Evolutionary conservation across 2,888 invertebrate genomes (phyloP).

Genomic region (Parascotia fuliginaria): DNA sequence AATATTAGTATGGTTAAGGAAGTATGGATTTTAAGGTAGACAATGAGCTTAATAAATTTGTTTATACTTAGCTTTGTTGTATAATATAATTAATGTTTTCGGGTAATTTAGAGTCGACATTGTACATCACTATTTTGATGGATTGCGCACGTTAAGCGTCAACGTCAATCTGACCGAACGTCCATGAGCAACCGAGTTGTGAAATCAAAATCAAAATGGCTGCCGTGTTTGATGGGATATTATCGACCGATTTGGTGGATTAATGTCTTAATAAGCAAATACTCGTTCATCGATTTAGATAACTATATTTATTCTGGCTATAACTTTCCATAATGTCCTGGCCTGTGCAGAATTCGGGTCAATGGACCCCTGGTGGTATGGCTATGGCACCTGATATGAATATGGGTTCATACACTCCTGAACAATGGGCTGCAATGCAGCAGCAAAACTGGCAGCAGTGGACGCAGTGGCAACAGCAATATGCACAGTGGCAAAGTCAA

Average conservation of each 20-base stretch:
- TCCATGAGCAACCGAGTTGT: neutral
- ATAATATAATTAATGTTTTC: neutral
- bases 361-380: constrained; percentile 67
- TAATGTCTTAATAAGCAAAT: neutral
- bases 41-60: too few relatives aligned
- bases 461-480: constrained; percentile 92
- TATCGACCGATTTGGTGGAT: constrained; percentile 6
- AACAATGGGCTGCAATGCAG: constrained; percentile 89
- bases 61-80: too few relatives aligned
- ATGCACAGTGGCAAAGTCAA: constrained; percentile 91
- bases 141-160: constrained; percentile 19
- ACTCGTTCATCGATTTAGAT: neutral
- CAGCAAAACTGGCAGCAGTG: constrained; percentile 91
- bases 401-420: constrained; percentile 83
- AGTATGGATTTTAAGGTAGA: too few relatives aligned
- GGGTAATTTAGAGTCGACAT: neutral
- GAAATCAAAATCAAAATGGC: constrained; percentile 36
- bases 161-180: constrained; percentile 24
- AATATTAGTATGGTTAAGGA: too few relatives aligned
- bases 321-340: constrained; percentile 66
- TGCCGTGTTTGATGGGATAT: constrained; percentile 14
- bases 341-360: constrained; percentile 65
- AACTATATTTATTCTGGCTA: neutral
- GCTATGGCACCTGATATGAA: constrained; percentile 62
- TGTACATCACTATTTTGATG: constrained; percentile 24